Evolutionary conservation across 2,888 invertebrate genomes (phyloP), one percentile per base, ranked within the genome.

Genomic region (Leptinotarsa tumamoca): DNA sequence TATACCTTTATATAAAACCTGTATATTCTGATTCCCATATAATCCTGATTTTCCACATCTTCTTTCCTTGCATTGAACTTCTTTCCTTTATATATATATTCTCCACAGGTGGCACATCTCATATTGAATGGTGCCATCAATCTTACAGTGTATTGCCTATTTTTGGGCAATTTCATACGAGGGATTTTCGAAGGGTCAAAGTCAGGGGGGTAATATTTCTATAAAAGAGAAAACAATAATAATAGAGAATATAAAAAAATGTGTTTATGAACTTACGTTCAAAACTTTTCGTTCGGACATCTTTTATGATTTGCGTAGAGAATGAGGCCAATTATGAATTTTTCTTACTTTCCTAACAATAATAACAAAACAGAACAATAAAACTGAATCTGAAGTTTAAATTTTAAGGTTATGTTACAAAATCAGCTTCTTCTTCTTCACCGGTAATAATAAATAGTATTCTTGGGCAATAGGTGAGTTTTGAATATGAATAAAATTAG

Each of bases 191-290:
- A 95, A 1, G 99, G 99, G 93, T 99, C 99, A 89, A 98, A 99
- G 91, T 99, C 99, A 87, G 99, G 99, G 0, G 99, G 99, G 90
- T 99, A 99, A 89, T 99, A 99, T 97, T 99, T 99, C 97, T 98
- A 21, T 21, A 89, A 81, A 92, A 92, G 83, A 18, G 17, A 56
- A 43, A 0, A 56, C 17, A 23, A 18, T 21, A 56, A 13, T 33
- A 17, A 67, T 52, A 33, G 10, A 17, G 27, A 68, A 51, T 10
- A 18, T 51, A 5, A 54, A 51, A 21, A 52, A 7, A 7, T 13
- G 2, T 54, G 15, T 56, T 21, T 23, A 23, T 14, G 27, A 56
- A 71, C 75, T 75, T 75, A 75, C 75, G 49, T 79, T 79, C 51
- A 79, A 73, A 23, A 79, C 79, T 73, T 79, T 79, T 58, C 79